Conservation (phyloP, 53 echinoderm and acorn worm genomes). For the Patiria pectinifera region DNA sequence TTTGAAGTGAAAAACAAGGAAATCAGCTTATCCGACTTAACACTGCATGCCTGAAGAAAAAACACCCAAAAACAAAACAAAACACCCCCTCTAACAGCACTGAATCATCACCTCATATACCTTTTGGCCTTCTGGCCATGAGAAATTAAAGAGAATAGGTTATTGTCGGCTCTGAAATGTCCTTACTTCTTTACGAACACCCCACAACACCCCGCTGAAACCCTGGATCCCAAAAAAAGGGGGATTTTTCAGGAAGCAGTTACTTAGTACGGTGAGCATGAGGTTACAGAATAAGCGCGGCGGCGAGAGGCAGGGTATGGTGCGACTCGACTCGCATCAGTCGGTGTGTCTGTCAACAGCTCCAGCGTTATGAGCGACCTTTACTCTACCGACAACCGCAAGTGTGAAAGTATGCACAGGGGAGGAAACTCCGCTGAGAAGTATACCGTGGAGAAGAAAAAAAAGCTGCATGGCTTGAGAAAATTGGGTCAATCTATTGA, state of each 20-base stretch:
- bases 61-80: too few species aligned
- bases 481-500: neutral
- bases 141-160: too few species aligned
- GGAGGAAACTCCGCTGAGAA: neutral
- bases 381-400: neutral
- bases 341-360: neutral
- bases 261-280: neutral
- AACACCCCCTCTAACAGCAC: too few species aligned
- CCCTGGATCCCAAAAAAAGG: neutral
- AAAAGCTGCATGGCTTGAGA: neutral
- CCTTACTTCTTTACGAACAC: too few species aligned
- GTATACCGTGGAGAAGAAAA: neutral
- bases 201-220: neutral
- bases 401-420: conserved; percentile 17
- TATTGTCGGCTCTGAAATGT: too few species aligned
- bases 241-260: neutral
- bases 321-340: neutral
- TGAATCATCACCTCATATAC: too few species aligned
- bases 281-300: neutral
- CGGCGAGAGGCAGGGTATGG: neutral
- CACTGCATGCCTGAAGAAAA: too few species aligned
- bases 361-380: neutral
- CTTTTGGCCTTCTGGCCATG: too few species aligned
- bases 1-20: too few species aligned
- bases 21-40: too few species aligned